Percentiles rank a stretch among this genome's conserved stretches.
These are phyloP conservation scores for Hypotaenidia okinawae DNA, from an alignment of 2,797 vertebrate species.

Conservation along the genomic window DNA sequence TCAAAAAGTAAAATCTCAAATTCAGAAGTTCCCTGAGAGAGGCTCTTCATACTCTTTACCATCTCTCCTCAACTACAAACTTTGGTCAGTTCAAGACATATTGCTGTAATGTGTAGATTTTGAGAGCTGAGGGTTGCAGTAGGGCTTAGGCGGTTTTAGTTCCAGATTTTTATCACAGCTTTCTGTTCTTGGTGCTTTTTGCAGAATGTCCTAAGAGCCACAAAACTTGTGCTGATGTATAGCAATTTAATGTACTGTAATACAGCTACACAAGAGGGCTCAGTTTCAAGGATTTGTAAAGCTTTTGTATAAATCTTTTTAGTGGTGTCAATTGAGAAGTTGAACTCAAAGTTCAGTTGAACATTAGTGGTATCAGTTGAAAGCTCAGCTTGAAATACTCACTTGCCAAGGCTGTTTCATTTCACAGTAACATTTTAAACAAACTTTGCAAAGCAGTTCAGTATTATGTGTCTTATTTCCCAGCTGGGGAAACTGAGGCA, in stretches of 20 bases:
- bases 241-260: background rate
- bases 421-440: background rate
- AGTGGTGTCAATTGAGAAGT: background rate
- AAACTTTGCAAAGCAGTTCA: background rate
- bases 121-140: background rate
- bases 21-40: background rate
- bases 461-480: background rate
- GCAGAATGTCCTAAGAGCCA: background rate
- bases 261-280: background rate
- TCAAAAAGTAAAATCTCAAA: background rate
- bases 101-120: background rate
- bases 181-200: background rate
- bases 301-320: constrained; percentile 21
- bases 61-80: background rate
- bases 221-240: background rate
- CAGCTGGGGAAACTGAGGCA: background rate
- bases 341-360: background rate
- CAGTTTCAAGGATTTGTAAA: background rate
- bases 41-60: background rate
- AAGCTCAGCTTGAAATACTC: background rate
- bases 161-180: background rate
- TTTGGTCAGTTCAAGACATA: background rate
- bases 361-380: background rate
- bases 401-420: background rate
- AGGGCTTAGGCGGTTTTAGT: background rate